Conservation (phyloP, 2,113 vertebrate genomes). For the Chaetodon trifascialis region DNA sequence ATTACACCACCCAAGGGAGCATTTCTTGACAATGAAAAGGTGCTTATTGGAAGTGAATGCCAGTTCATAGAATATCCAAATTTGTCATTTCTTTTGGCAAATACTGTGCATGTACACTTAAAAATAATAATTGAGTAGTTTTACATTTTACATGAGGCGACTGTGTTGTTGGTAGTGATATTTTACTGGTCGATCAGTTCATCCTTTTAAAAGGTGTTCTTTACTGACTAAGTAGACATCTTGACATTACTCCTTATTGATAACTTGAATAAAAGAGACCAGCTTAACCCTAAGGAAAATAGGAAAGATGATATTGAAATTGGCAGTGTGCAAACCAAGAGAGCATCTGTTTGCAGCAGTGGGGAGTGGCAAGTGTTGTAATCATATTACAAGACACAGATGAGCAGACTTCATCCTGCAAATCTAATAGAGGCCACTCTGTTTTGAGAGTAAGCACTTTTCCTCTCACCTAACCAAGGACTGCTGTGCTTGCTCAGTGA, state of each 20-base stretch:
- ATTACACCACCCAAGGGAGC: neutral
- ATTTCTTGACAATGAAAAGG: neutral
- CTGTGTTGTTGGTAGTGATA: neutral
- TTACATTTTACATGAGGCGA: neutral
- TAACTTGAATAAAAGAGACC: neutral
- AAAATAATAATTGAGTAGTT: neutral
- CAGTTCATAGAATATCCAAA: neutral
- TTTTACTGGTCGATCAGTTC: neutral
- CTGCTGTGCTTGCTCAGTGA: conserved; percentile 4
- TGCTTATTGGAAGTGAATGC: neutral
- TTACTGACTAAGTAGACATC: neutral
- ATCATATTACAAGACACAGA: conserved; percentile 55
- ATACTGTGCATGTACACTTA: neutral
- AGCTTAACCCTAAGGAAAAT: neutral
- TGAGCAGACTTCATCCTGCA: conserved; percentile 51
- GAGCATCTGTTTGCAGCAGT: conserved; percentile 31
- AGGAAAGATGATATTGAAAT: conserved; percentile 35
- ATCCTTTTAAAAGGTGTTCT: neutral
- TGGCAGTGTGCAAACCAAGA: conserved; percentile 34
- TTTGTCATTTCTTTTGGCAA: neutral
- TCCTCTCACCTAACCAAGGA: conserved; percentile 15
- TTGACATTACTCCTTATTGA: neutral
- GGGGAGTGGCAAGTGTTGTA: conserved; percentile 28
- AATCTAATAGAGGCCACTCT: conserved; percentile 57
- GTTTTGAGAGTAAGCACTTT: conserved; percentile 47